Evolutionary conservation across 2,888 invertebrate species (phyloP), one percentile per base, ranked within the genome.

Genomic region (Drosophila nr. perissopoda): DNA sequence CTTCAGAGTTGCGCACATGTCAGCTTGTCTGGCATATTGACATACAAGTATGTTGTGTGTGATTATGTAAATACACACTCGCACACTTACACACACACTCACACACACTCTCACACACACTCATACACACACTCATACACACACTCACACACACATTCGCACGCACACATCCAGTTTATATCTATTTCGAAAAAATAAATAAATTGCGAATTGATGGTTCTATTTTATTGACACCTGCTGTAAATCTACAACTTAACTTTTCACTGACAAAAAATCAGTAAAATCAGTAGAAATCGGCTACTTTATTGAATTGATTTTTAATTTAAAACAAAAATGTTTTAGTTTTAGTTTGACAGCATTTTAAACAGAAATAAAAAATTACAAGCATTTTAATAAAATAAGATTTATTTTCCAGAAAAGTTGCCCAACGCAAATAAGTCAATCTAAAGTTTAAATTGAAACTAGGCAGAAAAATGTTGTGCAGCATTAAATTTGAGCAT

Each of bases 1-100:
- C 56, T 63, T 40, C 31, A 38, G 68, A 31, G 57, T 48, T 74
- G 34, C 21, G 60, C 56, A 64, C 67, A 78, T 68, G 74, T 77
- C 79, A 65, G 65, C 59, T 62, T 79, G 70, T 60, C 64, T 56
- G 62, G 38, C 25, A 29, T 58, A 33, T 54, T 56, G 51, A 42
- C 42, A 60, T 49, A 51, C n/a, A 49, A 61, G 58, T 60, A 48
- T 64, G 36, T 40, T 52, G 52, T 34, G 27, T 72, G 21, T 58
- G 58, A 46, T 54, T 54, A 56, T 54, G 53, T 61, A 33, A 54
- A 64, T 57, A 64, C 40, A 11, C 48, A 27, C 8, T 6, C 29
- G 29, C 33, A 53, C 31, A 46, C 57, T 51, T 21, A 56, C 27
- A 49, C 27, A 56, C 38, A 25, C 61, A 33, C 11, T 21, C 34